These are phyloP conservation scores for Trinorchestia longiramus DNA, from an alignment of 1,140 invertebrate species.

Conservation along the genomic window DNA sequence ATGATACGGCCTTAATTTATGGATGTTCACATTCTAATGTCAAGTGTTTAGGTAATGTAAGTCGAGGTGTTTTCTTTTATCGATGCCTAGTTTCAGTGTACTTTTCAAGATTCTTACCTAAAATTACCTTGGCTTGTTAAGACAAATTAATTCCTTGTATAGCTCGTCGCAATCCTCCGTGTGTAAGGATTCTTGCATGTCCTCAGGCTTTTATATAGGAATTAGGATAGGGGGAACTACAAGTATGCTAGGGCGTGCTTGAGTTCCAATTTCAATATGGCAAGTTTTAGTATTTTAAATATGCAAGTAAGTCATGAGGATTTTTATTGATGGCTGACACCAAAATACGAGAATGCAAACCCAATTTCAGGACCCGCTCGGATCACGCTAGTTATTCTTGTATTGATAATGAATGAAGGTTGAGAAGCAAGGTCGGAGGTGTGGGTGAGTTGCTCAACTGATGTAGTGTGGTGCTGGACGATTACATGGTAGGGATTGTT, in stretches of 20 bases:
- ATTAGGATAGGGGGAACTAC: background rate
- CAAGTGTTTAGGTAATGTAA: background rate
- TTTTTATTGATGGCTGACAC: background rate
- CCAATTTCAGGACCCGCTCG: background rate
- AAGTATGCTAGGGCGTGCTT: background rate
- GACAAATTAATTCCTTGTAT: background rate
- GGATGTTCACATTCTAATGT: background rate
- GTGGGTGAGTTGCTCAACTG: background rate
- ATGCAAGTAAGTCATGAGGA: background rate
- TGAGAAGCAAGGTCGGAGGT: background rate
- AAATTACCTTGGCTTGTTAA: background rate
- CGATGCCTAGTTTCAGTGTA: background rate
- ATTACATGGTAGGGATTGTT: too few species aligned
- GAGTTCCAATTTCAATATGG: background rate
- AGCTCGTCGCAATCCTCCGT: background rate
- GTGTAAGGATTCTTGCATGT: background rate
- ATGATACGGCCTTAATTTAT: background rate
- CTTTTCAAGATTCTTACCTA: background rate
- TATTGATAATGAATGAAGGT: background rate
- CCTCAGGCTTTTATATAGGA: too few species aligned
- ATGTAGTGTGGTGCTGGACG: background rate
- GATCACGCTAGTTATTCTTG: background rate
- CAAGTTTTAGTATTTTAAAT: background rate
- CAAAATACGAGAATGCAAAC: background rate
- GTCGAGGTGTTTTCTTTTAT: background rate